These are phyloP conservation scores for Drosophila barbarae DNA, from an alignment of 2,888 invertebrate genomes.

Conservation along the genomic window DNA sequence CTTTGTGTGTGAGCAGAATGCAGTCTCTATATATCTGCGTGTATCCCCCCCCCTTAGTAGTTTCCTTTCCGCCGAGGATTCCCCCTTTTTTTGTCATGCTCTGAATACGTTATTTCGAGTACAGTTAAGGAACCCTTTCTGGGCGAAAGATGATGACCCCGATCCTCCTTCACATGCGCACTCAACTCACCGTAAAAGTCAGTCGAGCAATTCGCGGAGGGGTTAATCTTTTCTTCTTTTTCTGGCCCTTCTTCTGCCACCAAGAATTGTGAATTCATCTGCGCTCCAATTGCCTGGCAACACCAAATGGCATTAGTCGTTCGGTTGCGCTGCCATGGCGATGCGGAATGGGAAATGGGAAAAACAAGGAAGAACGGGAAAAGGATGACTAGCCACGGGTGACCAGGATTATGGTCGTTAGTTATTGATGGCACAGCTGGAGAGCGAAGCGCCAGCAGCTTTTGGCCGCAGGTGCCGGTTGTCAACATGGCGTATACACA, in stretches of 20 bases:
- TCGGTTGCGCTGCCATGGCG: conserved; percentile 1
- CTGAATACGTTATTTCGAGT: conserved; percentile 46
- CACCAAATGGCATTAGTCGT: conserved; percentile 17
- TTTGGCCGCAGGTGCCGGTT: conserved; percentile 27
- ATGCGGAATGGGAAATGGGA: not conserved
- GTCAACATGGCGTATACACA: conserved; percentile 28
- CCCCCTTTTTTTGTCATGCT: conserved; percentile 48
- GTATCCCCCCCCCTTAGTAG: not conserved
- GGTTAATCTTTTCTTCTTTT: conserved; percentile 23
- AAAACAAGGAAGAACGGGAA: not conserved
- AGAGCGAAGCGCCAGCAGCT: conserved; percentile 5
- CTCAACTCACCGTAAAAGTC: conserved; percentile 20
- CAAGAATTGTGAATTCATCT: conserved; percentile 27
- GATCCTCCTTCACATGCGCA: conserved; percentile 35
- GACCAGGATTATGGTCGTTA: conserved; percentile 41
- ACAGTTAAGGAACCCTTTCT: conserved; percentile 37
- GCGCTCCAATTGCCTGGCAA: conserved; percentile 22
- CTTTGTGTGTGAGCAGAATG: conserved; percentile 29
- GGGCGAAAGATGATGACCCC: conserved; percentile 6
- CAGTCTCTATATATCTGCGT: conserved; percentile 10
- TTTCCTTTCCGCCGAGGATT: conserved; percentile 11
- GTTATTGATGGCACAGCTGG: conserved; percentile 40
- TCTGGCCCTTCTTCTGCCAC: conserved; percentile 6
- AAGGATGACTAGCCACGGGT: conserved; percentile 1
- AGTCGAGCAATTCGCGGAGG: conserved; percentile 7